Evolutionary conservation across 2,888 invertebrate genomes (phyloP).

Genomic region (Acholoe squamosa): DNA sequence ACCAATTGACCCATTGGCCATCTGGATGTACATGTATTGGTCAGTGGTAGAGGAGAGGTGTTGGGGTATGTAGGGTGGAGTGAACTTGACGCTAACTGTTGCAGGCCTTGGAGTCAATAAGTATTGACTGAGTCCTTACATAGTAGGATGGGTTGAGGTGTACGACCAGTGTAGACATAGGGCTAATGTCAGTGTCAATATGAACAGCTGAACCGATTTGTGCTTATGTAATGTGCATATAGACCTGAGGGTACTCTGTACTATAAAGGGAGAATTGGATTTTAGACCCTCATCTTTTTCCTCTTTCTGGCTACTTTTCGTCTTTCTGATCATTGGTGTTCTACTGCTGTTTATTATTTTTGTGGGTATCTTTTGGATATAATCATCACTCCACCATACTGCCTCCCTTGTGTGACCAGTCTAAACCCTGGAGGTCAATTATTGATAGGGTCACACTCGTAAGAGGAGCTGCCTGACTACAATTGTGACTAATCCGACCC

Average conservation of each 20-base stretch:
- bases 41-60: background rate
- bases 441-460: too few species aligned
- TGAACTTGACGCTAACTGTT: background rate
- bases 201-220: constrained; percentile 11
- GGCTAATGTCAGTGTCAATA: background rate
- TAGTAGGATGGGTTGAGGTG: background rate
- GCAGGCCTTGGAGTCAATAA: background rate
- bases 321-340: too few species aligned
- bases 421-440: too few species aligned
- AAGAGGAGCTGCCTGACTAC: too few species aligned
- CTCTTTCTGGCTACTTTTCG: background rate
- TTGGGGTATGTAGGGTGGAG: background rate
- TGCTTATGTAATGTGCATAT: background rate
- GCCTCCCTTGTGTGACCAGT: too few species aligned
- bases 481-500: too few species aligned
- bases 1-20: too few species aligned
- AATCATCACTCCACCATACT: too few species aligned
- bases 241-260: background rate
- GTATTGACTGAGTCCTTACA: background rate
- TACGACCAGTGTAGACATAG: background rate
- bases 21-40: background rate
- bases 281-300: background rate
- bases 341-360: background rate
- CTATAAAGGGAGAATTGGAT: background rate
- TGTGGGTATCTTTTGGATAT: too few species aligned